Conservation (phyloP, 2,113 vertebrate genomes). For the Nothocercus nigrocapillus region DNA sequence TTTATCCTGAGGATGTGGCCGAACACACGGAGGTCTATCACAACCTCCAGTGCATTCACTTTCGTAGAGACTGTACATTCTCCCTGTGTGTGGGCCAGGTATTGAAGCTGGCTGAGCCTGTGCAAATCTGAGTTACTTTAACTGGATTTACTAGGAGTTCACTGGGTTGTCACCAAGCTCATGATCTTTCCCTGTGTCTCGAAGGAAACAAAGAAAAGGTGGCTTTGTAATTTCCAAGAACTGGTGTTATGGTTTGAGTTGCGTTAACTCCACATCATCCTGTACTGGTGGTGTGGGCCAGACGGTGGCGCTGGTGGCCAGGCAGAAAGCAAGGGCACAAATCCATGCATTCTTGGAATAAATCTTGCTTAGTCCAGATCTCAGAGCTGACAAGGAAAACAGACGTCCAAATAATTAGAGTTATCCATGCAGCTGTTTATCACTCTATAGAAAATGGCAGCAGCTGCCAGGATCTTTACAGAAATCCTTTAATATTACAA, state of each 20-base stretch:
- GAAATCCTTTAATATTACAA: not conserved
- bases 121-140: not conserved
- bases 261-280: not conserved
- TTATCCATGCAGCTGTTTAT: not conserved
- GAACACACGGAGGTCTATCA: not conserved
- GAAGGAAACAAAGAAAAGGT: not conserved
- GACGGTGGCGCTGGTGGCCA: not conserved
- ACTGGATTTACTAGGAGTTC: not conserved
- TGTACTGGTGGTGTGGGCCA: not conserved
- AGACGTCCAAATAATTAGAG: not conserved
- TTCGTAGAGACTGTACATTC: not conserved
- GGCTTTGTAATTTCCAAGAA: not conserved
- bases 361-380: not conserved
- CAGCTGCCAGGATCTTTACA: not conserved
- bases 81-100: not conserved
- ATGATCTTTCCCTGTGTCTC: not conserved
- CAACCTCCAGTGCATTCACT: not conserved
- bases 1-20: not conserved
- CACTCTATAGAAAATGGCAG: not conserved
- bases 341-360: not conserved
- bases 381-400: not conserved
- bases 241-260: not conserved
- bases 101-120: not conserved
- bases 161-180: not conserved
- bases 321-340: not conserved